Evolutionary conservation across 2,888 invertebrate species (phyloP), one percentile per base, ranked within the genome.

Genomic region (Azorinus chamasolen): DNA sequence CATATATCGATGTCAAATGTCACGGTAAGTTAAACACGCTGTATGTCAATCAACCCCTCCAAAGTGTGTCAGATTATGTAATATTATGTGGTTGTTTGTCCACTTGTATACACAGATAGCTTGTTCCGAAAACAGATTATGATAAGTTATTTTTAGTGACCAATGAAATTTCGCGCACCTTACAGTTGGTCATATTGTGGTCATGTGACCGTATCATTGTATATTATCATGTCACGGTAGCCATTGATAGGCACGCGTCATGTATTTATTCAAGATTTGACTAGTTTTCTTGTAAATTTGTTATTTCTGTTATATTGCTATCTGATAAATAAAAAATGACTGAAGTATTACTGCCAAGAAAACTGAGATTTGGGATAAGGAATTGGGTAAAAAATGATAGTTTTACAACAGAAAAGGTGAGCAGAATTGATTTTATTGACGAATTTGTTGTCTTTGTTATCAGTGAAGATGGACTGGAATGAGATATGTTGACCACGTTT

Each of bases 331-430:
- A 10, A 59, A 72, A 53, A 22, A 81, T 83, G 81, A 73, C 79
- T 24, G 79, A 81, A 65, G 81, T 84, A 24, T 54, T 82, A 16
- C 50, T 79, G 41, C 84, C 71, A 46, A 74, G 70, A 54, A 77
- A 78, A 46, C 55, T 79, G 20, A 64, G 58, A 22, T 75, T 79
- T 48, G 71, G 79, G 4, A 41, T 84, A 6, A 73, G 65, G 58
- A 79, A 77, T 37, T 77, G 70, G 32, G 32, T 32, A 32, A 32
- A 32, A 6, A 10, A 6, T 6, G 32, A 24, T 61, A 69, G 58
- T 61, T 48, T n/a, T 55, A 37, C 63, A 22, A 71, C 68, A 48
- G 65, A 43, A 50, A 66, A 68, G 79, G 79, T 79, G 68, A 32
- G 32, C 4, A 10, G 32, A 32, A 32, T 32, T 32, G 32, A 32